Base-by-base conservation (phyloP, 2,797 vertebrate genomes). In the Esox lucius region DNA sequence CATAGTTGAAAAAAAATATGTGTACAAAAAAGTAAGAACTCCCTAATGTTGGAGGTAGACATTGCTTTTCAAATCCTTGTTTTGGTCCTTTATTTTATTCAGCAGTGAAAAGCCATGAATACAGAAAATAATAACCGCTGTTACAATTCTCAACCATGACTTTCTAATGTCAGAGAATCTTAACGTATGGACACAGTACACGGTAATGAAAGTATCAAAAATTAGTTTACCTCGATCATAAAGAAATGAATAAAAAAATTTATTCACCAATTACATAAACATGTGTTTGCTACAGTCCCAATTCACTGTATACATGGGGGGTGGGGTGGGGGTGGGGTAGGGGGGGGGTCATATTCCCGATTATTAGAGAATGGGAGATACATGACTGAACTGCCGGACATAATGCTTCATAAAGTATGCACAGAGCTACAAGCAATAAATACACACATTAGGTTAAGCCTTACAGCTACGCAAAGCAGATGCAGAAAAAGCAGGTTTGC, bases 71-170 rank as follows among this genome's bases (percentile, higher is more conserved):
- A 97, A 97, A 96, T 97, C 96, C 96, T 98, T 98, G 95, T 96
- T 99, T 99, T 99, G 98, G 97, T 99, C 97, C 97, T 99, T 98
- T 98, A 98, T 98, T 98, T 98, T 97, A 98, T 98, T 98, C 96
- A 99, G 97, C 97, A 99, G 96, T 99, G 97, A 98, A 95, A 97
- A 98, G 97, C 97, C 97, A 98, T 98, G 97, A 97, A 98, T 98
- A 99, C 97, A 99, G 96, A 98, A 98, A 95, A 92, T 93, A 98
- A 97, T 96, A 97, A 97, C 95, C 96, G 94, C 93, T 96, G 95
- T 98, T 98, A 98, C 97, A 98, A 97, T 97, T 98, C 95, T 97
- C 96, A 96, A 96, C 95, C 97, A 96, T 97, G 96, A 98, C 96
- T 96, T 96, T 91, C 96, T 98, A 98, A 97, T 94, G 95, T 98